A percentile compares a stretch with the other conserved stretches of the same genome.
Conservation (phyloP, 2,888 invertebrate genomes). For the Seira ritae region DNA sequence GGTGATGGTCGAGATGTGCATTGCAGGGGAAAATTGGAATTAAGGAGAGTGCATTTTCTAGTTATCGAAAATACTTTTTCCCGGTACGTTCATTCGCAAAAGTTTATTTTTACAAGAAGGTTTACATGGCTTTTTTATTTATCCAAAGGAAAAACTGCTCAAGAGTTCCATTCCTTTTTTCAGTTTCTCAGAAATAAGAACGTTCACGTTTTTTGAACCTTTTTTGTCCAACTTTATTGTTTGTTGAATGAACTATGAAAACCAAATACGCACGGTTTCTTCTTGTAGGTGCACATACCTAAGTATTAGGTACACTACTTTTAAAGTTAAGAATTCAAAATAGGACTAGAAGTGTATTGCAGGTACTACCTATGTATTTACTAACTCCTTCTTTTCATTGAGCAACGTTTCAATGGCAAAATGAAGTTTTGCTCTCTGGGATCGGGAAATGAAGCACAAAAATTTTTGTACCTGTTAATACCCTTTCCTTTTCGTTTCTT, state of each 20-base stretch:
- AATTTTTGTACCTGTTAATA: slow-evolving; percentile 19
- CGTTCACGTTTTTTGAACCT: slow-evolving; percentile 10
- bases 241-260: slow-evolving; percentile 19
- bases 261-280: slow-evolving; percentile 13
- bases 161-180: neutral
- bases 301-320: too few relatives aligned
- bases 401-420: neutral
- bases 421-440: slow-evolving; percentile 6
- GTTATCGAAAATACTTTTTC: slow-evolving; percentile 4
- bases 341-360: too few relatives aligned
- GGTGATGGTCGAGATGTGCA: neutral
- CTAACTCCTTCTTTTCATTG: neutral
- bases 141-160: neutral
- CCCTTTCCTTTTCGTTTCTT: slow-evolving; percentile 4
- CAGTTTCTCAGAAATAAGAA: slow-evolving; percentile 2
- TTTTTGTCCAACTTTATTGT: neutral
- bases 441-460: slow-evolving; percentile 17
- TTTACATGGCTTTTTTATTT: too few relatives aligned
- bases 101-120: slow-evolving; percentile 14
- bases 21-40: neutral
- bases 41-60: slow-evolving; percentile 15
- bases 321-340: too few relatives aligned
- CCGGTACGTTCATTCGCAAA: neutral
- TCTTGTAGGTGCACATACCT: neutral
- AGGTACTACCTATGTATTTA: neutral